A percentile compares a stretch with the other conserved stretches of the same genome.
These are phyloP conservation scores for Bufo bufo DNA, from an alignment of 2,113 vertebrate genomes.

Conservation along the genomic window DNA sequence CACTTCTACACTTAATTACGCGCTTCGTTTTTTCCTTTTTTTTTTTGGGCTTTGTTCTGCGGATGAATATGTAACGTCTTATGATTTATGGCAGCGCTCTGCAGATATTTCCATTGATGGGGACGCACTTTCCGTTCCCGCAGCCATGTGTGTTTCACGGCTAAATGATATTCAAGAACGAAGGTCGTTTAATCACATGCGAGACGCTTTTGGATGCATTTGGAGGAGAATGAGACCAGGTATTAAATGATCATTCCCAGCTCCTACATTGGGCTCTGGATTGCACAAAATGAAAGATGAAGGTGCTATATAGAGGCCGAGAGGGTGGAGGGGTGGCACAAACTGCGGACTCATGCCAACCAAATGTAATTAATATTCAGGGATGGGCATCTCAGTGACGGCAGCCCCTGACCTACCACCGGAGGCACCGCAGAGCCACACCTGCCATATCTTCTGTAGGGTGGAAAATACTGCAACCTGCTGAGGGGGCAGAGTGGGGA, in stretches of 20 bases:
- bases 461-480: too few species aligned
- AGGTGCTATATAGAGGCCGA: too few species aligned
- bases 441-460: too few species aligned
- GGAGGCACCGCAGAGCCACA: too few species aligned
- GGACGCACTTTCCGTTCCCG: background rate
- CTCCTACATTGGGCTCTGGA: too few species aligned
- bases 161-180: background rate
- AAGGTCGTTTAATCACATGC: background rate
- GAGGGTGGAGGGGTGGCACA: too few species aligned
- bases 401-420: too few species aligned
- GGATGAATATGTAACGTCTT: background rate
- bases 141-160: background rate
- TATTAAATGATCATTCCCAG: background rate
- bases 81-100: background rate
- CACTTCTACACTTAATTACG: background rate
- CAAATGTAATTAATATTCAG: too few species aligned
- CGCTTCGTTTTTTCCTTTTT: background rate
- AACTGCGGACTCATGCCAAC: too few species aligned
- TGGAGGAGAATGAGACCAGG: background rate
- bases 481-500: too few species aligned
- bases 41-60: background rate
- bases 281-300: too few species aligned
- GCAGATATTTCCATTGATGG: background rate
- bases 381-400: too few species aligned
- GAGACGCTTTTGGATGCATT: background rate